phyloP scores from a whole-genome alignment of 2,113 vertebrate genomes.

The Haemorhous mexicanus region DNA sequence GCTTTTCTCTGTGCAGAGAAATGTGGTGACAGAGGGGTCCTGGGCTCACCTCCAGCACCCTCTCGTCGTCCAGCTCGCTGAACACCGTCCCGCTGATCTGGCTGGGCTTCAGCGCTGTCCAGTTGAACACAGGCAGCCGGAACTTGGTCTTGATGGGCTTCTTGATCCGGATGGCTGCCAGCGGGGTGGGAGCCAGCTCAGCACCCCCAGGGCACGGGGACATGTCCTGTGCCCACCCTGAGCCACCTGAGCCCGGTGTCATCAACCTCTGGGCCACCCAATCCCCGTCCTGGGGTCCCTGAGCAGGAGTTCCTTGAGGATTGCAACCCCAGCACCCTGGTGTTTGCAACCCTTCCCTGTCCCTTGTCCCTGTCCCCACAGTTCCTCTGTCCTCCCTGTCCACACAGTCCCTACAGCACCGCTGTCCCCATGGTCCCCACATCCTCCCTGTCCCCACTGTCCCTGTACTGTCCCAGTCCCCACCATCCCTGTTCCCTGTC shows the following conservation, averaged over 20 bases:
- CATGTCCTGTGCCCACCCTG: neutral
- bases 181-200: neutral
- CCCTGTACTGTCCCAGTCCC: too few species aligned
- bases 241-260: accelerated
- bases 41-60: conserved; percentile 86
- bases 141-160: conserved; percentile 98
- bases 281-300: accelerated
- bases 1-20: too few species aligned
- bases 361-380: neutral
- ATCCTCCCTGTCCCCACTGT: too few species aligned
- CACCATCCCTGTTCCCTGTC: too few species aligned
- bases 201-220: accelerated
- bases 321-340: neutral
- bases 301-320: neutral
- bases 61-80: conserved; percentile 94
- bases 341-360: neutral
- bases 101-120: conserved; percentile 96
- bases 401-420: accelerated
- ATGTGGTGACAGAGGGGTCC: too few species aligned
- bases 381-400: neutral
- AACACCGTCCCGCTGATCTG: conserved; percentile 98
- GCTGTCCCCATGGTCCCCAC: too few species aligned
- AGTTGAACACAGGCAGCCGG: conserved; percentile 95
- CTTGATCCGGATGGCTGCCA: conserved; percentile 94
- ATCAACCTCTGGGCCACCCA: neutral